A percentile compares a stretch with the other conserved stretches of the same genome.
Conservation (phyloP, 2,113 vertebrate genomes). For the Etia nguti region DNA sequence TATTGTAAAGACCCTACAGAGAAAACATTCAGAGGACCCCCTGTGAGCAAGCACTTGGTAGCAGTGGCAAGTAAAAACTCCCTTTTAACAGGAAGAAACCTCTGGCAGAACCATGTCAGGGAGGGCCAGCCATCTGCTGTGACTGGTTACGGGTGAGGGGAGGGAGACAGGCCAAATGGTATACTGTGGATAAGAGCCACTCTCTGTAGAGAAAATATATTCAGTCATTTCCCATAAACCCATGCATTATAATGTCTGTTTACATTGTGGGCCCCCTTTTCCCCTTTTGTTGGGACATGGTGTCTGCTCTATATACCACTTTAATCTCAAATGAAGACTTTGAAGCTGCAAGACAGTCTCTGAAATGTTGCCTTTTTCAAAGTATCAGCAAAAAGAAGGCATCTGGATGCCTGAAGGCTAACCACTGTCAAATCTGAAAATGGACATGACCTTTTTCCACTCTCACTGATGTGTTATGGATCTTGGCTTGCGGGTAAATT, state of each 20-base stretch:
- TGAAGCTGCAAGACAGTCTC: not conserved
- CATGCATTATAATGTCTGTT: not conserved
- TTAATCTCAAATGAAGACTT: not conserved
- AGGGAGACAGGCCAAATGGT: not conserved
- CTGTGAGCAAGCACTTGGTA: not conserved
- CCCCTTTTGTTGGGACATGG: not conserved
- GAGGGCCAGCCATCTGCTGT: not conserved
- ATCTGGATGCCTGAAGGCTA: not conserved
- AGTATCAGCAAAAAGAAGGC: not conserved
- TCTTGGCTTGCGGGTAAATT: not conserved
- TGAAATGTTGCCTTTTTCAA: not conserved
- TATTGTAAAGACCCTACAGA: not conserved
- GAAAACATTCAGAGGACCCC: not conserved
- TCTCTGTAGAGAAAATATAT: not conserved
- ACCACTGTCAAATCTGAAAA: not conserved
- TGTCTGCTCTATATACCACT: not conserved
- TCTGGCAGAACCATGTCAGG: not conserved
- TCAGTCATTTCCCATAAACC: not conserved
- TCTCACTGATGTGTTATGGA: constrained; percentile 4
- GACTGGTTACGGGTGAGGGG: not conserved
- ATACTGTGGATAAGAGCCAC: not conserved
- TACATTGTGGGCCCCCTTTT: not conserved
- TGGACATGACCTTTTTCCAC: not conserved
- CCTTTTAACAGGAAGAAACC: not conserved
- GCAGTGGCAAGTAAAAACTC: not conserved